Evolutionary conservation across 1,140 invertebrate genomes (phyloP), one percentile per base, ranked within the genome.

Genomic region (Plodia interpunctella): DNA sequence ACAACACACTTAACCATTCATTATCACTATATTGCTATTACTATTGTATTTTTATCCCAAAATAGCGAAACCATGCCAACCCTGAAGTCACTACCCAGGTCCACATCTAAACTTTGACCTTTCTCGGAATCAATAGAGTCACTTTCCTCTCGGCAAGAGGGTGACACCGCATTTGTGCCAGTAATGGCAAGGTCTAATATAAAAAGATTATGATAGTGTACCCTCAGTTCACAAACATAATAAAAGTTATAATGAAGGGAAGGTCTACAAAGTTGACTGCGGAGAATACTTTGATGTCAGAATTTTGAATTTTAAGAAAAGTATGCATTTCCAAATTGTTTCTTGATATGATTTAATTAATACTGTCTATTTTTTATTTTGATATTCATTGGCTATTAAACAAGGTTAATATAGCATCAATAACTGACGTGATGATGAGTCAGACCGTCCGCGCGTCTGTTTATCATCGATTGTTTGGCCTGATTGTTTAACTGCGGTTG

Each of bases 401-500:
- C 13, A 11, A 44, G 13, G 15, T 44, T 44, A 44, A 44, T 44
- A 15, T 15, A 15, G 6, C 38, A 15, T 44, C 15, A 44, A 44
- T 15, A 15, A 44, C 38, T 15, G 59, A 38, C 50, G 15, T 54
- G 18, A 19, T 57, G 66, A 65, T 75, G 76, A 69, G 66, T 66
- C 54, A 55, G 62, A 60, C 59, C 70, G 74, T 72, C 68, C 68
- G 70, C 66, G 57, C 64, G 62, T 63, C 63, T 55, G 44, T 63
- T 49, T 65, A 44, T 44, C 38, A 44, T 44, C 38, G 70, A 73
- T 73, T 74, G 73, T 71, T 65, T 74, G 75, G 54, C 74, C 79
- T 76, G 74, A 74, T 79, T 81, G 77, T 78, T 78, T 71, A 68
- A 70, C 59, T 30, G 30, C 68, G 67, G 77, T 80, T 76, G 79